These are phyloP conservation scores for Patella pellucida DNA, from an alignment of 2,888 invertebrate genomes.

Conservation along the genomic window DNA sequence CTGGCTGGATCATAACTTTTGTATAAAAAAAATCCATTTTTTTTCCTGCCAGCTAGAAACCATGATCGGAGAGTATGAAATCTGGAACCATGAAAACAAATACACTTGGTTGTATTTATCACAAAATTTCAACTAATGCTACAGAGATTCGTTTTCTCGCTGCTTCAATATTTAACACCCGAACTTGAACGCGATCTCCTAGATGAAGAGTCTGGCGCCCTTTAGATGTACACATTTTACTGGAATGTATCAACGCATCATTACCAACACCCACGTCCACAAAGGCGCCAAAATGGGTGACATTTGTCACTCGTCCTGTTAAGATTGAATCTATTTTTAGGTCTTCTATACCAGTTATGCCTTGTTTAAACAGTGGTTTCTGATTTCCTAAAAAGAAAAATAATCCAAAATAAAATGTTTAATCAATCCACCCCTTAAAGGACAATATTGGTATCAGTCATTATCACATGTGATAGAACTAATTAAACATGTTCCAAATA, in stretches of 20 bases:
- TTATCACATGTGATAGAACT: too few species aligned
- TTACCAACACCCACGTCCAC: conserved; percentile 78
- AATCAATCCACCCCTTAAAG: too few species aligned
- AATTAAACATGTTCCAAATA: too few species aligned
- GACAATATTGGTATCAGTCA: too few species aligned
- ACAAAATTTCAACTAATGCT: neutral
- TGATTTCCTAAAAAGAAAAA: conserved; percentile 71
- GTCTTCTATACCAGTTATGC: conserved; percentile 80
- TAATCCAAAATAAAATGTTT: neutral
- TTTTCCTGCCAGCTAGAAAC: too few species aligned
- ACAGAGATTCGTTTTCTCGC: conserved; percentile 45
- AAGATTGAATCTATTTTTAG: conserved; percentile 70
- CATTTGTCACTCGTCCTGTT: conserved; percentile 84
- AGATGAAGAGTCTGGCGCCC: conserved; percentile 34
- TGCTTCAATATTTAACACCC: conserved; percentile 51
- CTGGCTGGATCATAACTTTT: too few species aligned
- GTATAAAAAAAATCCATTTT: too few species aligned
- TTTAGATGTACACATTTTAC: conserved; percentile 43
- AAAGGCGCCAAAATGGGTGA: conserved; percentile 92
- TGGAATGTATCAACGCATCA: conserved; percentile 72
- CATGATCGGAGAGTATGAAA: too few species aligned
- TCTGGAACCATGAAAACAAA: too few species aligned
- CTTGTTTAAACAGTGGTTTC: conserved; percentile 83
- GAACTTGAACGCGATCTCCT: conserved; percentile 62
- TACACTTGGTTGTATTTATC: neutral